A percentile compares a stretch with the other conserved stretches of the same genome.
Conservation (phyloP, 2,888 invertebrate genomes). For the Ichneumoninae sp. region DNA sequence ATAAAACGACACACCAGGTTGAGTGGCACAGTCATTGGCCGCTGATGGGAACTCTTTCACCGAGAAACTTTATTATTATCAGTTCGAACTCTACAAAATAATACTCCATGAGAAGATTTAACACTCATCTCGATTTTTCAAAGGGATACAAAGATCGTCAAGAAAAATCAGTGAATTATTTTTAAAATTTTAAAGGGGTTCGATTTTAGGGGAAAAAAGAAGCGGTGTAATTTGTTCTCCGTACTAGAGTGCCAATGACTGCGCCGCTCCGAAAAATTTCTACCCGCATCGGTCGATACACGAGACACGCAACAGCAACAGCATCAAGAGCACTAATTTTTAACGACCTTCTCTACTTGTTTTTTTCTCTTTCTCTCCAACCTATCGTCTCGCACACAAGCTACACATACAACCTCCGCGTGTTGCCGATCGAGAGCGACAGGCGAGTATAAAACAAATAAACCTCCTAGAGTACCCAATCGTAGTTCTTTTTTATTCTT, state of each 20-base stretch:
- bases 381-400: conserved; percentile 75
- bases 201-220: background rate
- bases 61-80: background rate
- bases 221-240: background rate
- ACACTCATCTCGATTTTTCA: background rate
- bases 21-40: conserved; percentile 22
- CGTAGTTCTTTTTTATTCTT: conserved; percentile 49
- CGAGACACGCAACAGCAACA: conserved; percentile 12
- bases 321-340: conserved; percentile 56
- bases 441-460: conserved; percentile 82
- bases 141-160: background rate
- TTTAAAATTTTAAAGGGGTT: too few relatives aligned
- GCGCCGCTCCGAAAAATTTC: background rate
- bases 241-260: too few relatives aligned
- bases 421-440: conserved; percentile 80
- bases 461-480: conserved; percentile 63
- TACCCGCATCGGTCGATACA: conserved; percentile 8
- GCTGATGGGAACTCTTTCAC: background rate
- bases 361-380: conserved; percentile 74
- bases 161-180: background rate
- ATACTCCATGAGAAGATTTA: background rate
- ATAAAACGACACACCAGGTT: background rate
- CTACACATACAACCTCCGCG: conserved; percentile 79
- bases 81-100: background rate
- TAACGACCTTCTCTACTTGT: conserved; percentile 73